Evolutionary conservation across 2,888 invertebrate species (phyloP).

Genomic region (Drosophila heteroneura): DNA sequence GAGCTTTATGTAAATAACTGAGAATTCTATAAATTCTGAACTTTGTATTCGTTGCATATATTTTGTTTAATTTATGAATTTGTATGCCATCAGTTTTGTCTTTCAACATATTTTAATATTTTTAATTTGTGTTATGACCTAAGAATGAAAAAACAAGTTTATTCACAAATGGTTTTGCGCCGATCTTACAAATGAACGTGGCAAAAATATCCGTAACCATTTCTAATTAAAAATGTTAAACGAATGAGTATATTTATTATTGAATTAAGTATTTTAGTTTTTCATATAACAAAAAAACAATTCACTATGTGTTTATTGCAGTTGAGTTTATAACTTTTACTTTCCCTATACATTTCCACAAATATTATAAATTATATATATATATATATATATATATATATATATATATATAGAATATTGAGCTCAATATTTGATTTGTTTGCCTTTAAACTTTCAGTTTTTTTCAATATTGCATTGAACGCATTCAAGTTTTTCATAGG

Average conservation of each 20-base stretch:
- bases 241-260: not conserved
- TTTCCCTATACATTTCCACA: not conserved
- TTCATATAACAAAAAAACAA: not conserved
- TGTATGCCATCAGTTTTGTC: not conserved
- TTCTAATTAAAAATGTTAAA: not conserved
- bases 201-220: not conserved
- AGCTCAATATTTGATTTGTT: not conserved
- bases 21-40: not conserved
- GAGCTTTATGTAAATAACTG: not conserved
- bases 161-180: not conserved
- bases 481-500: fast-evolving
- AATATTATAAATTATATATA: not conserved
- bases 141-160: not conserved
- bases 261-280: not conserved
- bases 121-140: not conserved
- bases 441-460: not conserved
- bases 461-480: not conserved
- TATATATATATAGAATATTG: not conserved
- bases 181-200: not conserved
- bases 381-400: not conserved
- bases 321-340: fast-evolving
- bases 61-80: not conserved
- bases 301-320: not conserved
- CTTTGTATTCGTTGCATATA: not conserved
- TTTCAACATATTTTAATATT: not conserved